Evolutionary conservation across 2,797 vertebrate genomes (phyloP).

Genomic region (Pseudotriccus pelzelni): DNA sequence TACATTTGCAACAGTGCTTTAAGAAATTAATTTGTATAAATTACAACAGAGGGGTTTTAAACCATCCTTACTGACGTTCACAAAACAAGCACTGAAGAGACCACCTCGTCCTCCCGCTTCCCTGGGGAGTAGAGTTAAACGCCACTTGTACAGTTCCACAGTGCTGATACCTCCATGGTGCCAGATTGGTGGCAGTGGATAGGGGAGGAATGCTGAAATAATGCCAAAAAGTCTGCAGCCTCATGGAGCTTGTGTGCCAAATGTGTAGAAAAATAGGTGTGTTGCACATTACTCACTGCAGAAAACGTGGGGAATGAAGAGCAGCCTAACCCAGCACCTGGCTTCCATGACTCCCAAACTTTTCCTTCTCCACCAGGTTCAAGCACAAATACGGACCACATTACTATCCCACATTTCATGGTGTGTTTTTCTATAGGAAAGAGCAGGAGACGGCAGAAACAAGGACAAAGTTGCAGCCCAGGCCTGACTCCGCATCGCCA

Average conservation of each 20-base stretch:
- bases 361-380: not conserved
- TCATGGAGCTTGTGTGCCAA: not conserved
- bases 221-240: not conserved
- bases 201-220: not conserved
- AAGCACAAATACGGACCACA: accelerated
- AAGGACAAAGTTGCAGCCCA: not conserved
- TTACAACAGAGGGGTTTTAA: conserved; percentile 16
- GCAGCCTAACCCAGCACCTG: not conserved
- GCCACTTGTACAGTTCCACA: not conserved
- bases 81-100: not conserved
- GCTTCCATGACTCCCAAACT: not conserved
- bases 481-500: not conserved
- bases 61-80: not conserved
- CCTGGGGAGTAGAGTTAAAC: not conserved
- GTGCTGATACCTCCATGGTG: accelerated
- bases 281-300: not conserved
- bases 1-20: not conserved
- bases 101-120: not conserved
- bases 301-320: not conserved
- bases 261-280: not conserved
- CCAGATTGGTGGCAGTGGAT: accelerated
- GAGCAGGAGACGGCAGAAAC: not conserved
- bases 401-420: accelerated
- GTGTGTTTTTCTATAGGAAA: not conserved
- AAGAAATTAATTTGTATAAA: conserved; percentile 42